Percentiles rank a stretch among this genome's conserved stretches.
Conservation (phyloP, 1,140 invertebrate genomes). For the Tribolium madens region DNA sequence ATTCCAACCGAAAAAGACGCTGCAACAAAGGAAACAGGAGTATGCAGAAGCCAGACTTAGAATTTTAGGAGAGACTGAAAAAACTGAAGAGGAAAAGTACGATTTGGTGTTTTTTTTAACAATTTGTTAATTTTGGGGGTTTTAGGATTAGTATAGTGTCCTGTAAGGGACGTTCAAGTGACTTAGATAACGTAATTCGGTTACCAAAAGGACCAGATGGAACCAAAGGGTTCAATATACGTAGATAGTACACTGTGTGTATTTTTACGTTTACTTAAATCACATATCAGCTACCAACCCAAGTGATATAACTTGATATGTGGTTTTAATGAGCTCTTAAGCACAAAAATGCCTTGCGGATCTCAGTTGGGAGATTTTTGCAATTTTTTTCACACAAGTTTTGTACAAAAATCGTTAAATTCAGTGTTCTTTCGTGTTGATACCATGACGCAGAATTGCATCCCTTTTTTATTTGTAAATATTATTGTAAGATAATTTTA, state of each 20-base stretch:
- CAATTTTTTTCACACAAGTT: neutral
- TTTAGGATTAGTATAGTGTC: conserved; percentile 60
- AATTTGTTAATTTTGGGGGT: conserved; percentile 40
- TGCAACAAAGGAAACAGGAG: conserved; percentile 88
- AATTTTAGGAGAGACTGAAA: conserved; percentile 88
- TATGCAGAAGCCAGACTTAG: conserved; percentile 87
- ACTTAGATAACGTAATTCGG: conserved; percentile 66
- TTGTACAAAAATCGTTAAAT: neutral
- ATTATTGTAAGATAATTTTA: conserved; percentile 32
- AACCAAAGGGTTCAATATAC: conserved; percentile 70
- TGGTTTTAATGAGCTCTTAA: conserved; percentile 4
- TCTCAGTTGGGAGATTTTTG: neutral
- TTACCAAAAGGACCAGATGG: conserved; percentile 72
- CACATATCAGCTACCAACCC: conserved; percentile 40
- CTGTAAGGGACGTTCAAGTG: conserved; percentile 54
- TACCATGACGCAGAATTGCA: conserved; percentile 30
- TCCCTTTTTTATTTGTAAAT: conserved; percentile 32
- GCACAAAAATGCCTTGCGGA: conserved; percentile 25
- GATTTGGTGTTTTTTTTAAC: neutral
- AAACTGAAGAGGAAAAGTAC: conserved; percentile 74
- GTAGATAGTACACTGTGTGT: conserved; percentile 68
- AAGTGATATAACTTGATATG: conserved; percentile 32
- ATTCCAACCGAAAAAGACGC: conserved; percentile 83
- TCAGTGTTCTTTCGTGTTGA: neutral
- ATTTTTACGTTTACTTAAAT: conserved; percentile 42